A percentile compares a stretch with the other conserved stretches of the same genome.
Conservation (phyloP, 2,888 invertebrate species). For the Tetragnatha montana region DNA sequence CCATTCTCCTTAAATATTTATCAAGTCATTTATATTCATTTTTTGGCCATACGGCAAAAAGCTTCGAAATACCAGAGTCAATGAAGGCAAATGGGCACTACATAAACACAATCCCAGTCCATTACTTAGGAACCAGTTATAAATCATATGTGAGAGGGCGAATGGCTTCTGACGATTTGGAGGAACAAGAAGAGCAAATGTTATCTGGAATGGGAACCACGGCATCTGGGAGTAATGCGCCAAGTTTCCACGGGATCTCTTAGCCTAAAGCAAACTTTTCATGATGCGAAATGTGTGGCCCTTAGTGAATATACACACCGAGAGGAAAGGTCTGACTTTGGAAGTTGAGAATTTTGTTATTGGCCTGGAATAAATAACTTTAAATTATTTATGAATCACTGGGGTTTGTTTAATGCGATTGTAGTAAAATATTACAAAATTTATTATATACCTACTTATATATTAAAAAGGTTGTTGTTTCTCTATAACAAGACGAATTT, state of each 20-base stretch:
- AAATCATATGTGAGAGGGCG: background rate
- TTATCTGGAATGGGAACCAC: background rate
- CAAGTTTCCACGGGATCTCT: background rate
- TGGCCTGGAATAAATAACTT: too few relatives aligned
- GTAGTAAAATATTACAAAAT: too few relatives aligned
- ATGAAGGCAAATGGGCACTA: background rate
- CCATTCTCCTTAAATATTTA: too few relatives aligned
- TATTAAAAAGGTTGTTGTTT: too few relatives aligned
- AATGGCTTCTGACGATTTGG: background rate
- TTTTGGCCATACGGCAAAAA: background rate
- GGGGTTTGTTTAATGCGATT: too few relatives aligned
- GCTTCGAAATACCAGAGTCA: background rate
- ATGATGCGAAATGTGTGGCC: background rate
- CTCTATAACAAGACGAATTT: too few relatives aligned
- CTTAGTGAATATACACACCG: background rate
- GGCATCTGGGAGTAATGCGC: background rate
- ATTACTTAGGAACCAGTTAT: background rate
- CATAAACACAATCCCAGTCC: background rate
- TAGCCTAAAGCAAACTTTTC: background rate
- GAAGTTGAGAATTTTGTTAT: too few relatives aligned
- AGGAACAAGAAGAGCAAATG: background rate
- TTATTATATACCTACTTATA: too few relatives aligned
- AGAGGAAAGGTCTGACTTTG: too few relatives aligned
- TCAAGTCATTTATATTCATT: too few relatives aligned
- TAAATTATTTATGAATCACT: too few relatives aligned